Evolutionary conservation across 2,888 invertebrate species (phyloP), one percentile per base, ranked within the genome.

Genomic region (Sinodicranocentrus sp.): DNA sequence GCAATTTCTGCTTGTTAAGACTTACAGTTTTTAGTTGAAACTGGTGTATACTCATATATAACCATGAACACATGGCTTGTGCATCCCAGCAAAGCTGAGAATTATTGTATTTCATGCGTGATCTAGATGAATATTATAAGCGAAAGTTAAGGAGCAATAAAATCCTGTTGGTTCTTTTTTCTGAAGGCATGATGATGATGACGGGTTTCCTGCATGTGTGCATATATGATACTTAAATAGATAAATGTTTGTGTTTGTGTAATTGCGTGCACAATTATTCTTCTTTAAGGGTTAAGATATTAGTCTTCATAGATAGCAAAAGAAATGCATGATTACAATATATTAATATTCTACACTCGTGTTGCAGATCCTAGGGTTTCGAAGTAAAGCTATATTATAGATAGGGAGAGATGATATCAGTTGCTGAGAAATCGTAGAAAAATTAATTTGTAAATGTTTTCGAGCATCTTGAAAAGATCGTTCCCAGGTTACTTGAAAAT

Each of bases 91-190:
- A n/a, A 10, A 33, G 2, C 17, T 5, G n/a, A n/a, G n/a, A 48
- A 48, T 57, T 72, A 67, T 68, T 59, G 43, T 72, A 59, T 61
- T 73, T 82, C 82, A 73, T 73, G 82, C 82, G 73, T 82, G 82
- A 82, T 82, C 82, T 82, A 82, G 68, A 73, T 82, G 73, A 59
- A 54, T 73, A 48, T 67, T 82, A 23, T 68, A 67, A 82, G 82
- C 82, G 82, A 82, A 82, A 82, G 82, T 82, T 82, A 54, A 73
- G 48, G 19, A 43, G 63, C n/a, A 70, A 78, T 78, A 78, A 78
- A 78, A 67, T 77, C 77, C 43, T 68, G 68, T 68, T 68, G 52
- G 65, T 54, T 54, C 23, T 44, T 68, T 44, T 57, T 54, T 61
- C 28, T 61, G 17, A 25, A 54, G 17, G 25, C 65, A 70, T 67